phyloP scores from a whole-genome alignment of 1,140 invertebrate genomes.

The Lepidurus arcticus region DNA sequence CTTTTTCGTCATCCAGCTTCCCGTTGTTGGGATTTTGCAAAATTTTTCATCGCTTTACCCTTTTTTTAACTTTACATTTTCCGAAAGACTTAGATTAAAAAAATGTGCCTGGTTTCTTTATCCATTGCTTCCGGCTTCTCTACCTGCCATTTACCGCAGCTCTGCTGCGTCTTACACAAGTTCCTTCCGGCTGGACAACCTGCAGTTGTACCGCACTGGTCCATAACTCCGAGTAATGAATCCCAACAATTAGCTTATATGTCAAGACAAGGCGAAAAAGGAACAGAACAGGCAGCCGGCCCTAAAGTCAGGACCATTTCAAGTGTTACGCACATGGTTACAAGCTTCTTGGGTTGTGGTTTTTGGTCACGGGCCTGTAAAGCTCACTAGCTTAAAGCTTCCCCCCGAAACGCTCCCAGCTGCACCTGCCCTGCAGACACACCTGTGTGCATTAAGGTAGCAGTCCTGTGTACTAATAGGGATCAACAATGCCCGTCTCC shows the following conservation, averaged over 20 bases:
- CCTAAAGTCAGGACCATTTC: no score
- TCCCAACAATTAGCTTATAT: background rate
- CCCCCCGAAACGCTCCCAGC: background rate
- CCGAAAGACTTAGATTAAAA: no score
- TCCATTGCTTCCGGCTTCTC: no score
- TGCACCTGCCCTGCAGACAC: conserved; percentile 4
- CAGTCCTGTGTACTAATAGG: background rate
- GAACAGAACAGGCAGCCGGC: background rate
- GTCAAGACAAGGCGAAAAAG: background rate
- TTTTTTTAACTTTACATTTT: background rate
- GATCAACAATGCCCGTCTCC: background rate
- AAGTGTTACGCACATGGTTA: conserved; percentile 14
- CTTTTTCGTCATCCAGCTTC: background rate
- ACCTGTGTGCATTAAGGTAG: background rate
- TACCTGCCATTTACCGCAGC: no score
- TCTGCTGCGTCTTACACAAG: no score
- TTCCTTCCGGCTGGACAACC: background rate
- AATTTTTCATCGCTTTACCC: background rate
- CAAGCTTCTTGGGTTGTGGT: conserved; percentile 3
- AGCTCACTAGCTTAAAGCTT: background rate
- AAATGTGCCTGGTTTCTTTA: no score
- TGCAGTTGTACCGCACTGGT: background rate
- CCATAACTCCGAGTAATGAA: conserved; percentile 11
- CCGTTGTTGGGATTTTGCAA: background rate
- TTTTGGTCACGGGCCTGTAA: background rate